Evolutionary conservation across 2,797 vertebrate species (phyloP).

Genomic region (Chaetodon trifasciatus): DNA sequence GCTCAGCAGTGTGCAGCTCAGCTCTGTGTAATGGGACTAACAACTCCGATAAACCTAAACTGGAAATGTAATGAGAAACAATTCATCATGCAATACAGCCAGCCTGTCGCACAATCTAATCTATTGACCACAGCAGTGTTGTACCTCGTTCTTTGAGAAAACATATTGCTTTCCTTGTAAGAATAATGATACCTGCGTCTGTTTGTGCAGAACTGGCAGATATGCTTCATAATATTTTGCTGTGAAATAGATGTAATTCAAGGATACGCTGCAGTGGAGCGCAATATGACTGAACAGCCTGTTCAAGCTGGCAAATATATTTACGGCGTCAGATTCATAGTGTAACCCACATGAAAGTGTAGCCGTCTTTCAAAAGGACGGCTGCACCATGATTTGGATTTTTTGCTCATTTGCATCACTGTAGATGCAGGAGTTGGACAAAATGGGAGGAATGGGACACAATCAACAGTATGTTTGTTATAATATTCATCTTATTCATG

Average conservation of each 20-base stretch:
- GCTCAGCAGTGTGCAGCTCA: slow-evolving; percentile 36
- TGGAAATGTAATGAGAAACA: slow-evolving; percentile 70
- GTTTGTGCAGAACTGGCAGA: slow-evolving; percentile 39
- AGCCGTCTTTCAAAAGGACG: slow-evolving; percentile 19
- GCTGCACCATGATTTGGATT: background rate
- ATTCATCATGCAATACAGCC: slow-evolving; percentile 65
- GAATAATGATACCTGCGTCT: slow-evolving; percentile 54
- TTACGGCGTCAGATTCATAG: slow-evolving; percentile 27
- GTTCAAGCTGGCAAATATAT: slow-evolving; percentile 24
- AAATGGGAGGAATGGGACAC: background rate
- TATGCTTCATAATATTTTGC: slow-evolving; percentile 11
- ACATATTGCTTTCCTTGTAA: slow-evolving; percentile 45
- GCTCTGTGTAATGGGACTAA: slow-evolving; percentile 64
- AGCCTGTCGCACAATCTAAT: slow-evolving; percentile 49
- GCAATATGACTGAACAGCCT: slow-evolving; percentile 9
- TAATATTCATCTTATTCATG: background rate
- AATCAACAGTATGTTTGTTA: background rate
- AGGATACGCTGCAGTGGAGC: slow-evolving; percentile 14
- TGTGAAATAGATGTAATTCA: slow-evolving; percentile 41
- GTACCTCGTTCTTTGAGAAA: slow-evolving; percentile 48
- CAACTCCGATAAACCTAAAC: slow-evolving; percentile 60
- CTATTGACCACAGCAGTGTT: slow-evolving; percentile 57
- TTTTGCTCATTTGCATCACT: slow-evolving; percentile 31
- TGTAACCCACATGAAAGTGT: slow-evolving; percentile 1
- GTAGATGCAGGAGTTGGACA: background rate